Base-by-base conservation (phyloP, 2,797 vertebrate species). In the Gambusia yucatana region DNA sequence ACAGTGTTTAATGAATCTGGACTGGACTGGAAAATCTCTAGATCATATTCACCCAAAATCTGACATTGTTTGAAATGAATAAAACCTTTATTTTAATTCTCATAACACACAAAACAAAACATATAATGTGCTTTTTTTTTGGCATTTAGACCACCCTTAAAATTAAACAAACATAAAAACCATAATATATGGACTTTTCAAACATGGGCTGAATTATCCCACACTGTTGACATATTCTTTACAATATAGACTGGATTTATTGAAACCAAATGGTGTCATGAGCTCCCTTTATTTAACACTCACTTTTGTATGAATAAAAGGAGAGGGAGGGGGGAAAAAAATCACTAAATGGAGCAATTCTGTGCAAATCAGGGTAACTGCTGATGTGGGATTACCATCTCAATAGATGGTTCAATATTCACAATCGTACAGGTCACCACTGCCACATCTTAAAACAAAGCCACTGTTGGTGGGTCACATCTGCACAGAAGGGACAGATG, bases 371-470 rank as follows among this genome's bases (percentile, higher is more conserved):
- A 87, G 88, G 84, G 87, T 83, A 90, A 91, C 77, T 79, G 81
- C 85, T 65, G 75, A 84, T 82, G 82, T 89, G 86, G 85, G 92
- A 93, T 93, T 92, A 94, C 86, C 81, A 81, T 47, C 74, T 74
- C 82, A 87, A 86, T 82, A 87, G 85, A 80, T 80, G 83, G 84
- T 90, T 93, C 90, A 93, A 91, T 92, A 89, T 76, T 76, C 83
- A 85, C 87, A 85, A 82, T 88, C 4, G 33, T 78, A 80, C 43
- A 79, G 70, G 36, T 50, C 78, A 50, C 76, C 76, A 77, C 87
- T 87, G 88, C 79, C 87, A 84, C 78, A 52, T 73, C 76, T 82
- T 78, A 81, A 80, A 87, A 87, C 81, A 82, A 46, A 81, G 76
- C 4, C 41, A 79, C 75, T 71, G 77, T 67, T 30, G 76, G 78